Percentiles rank a stretch among this genome's conserved stretches.
phyloP scores from a whole-genome alignment of 2,113 vertebrate genomes.

The Ginglymostoma cirratum region DNA sequence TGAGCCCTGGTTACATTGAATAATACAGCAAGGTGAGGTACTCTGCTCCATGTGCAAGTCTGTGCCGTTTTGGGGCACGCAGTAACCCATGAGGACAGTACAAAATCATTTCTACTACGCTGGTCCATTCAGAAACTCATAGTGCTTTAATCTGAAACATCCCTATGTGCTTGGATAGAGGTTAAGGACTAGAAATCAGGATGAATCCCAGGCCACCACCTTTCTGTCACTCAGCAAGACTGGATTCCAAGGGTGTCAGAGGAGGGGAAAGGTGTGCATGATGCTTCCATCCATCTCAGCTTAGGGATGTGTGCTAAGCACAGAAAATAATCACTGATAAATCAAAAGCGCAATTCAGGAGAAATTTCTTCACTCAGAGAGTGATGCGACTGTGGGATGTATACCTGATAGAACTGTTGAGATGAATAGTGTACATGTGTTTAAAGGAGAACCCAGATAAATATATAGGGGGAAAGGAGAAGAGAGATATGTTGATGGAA shows the following conservation, averaged over 20 bases:
- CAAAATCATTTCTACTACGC: neutral
- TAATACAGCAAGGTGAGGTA: neutral
- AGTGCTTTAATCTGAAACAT: neutral
- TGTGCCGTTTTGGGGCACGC: neutral
- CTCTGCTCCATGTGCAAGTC: neutral
- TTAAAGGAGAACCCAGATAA: too few relatives aligned
- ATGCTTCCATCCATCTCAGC: neutral
- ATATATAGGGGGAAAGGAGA: neutral
- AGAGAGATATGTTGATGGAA: neutral
- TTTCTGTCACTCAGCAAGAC: neutral
- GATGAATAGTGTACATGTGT: too few relatives aligned
- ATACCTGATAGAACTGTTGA: too few relatives aligned
- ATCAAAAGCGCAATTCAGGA: neutral
- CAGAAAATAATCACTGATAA: neutral
- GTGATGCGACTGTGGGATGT: too few relatives aligned
- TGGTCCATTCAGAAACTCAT: neutral
- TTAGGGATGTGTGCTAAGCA: neutral
- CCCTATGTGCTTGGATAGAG: neutral
- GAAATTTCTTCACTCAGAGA: too few relatives aligned
- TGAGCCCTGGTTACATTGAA: neutral
- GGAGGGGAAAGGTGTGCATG: neutral
- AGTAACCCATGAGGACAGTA: neutral
- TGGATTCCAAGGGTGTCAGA: neutral
- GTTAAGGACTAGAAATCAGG: neutral
- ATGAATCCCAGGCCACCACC: neutral